Evolutionary conservation across 2,888 invertebrate species (phyloP), one percentile per base, ranked within the genome.

Genomic region (Tenthredo amoena): DNA sequence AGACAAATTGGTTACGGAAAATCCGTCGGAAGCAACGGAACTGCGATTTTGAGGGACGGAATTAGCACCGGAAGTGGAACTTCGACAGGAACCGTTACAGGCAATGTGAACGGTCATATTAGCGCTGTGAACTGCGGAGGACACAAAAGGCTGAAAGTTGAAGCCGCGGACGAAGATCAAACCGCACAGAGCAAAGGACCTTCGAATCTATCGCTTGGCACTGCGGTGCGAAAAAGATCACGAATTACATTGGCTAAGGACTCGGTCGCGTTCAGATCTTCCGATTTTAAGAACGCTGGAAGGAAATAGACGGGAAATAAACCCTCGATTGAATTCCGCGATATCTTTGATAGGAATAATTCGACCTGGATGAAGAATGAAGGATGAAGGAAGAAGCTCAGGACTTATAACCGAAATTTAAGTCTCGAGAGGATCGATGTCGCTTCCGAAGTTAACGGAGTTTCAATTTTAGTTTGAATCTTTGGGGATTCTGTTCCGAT

Each of bases 81-180:
- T 15, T 18, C 31, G 7, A 15, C 77, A 2, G 81, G 62, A 21
- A 58, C n/a, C 2, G 62, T n/a, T 40, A 81, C 47, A 1, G 76
- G 43, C 10, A 74, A 21, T 43, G 74, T 37, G n/a, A 76, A 47
- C 12, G 76, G 43, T 4, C 76, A 43, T 0, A 40, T 15, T 0
- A 26, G 26, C 2, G 1, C 26, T 5, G 47, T 31, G 15, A 76
- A 21, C 40, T 40, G 26, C n/a, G 58, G 34, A 1, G 71, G 55
- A 21, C 71, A 65, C 18, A 85, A 85, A 40, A 58, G 85, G n/a
- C 72, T 85, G 84, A 91, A 91, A 79, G 85, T 87, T 7, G 91
- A 91, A 34, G 87, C 88, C 40, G 89, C 88, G 0, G 90, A 90
- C 0, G 91, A 90, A 31, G 31, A 88, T 71, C 43, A 88, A 84